Conservation (phyloP, 2,797 vertebrate genomes). For the Odontamblyopus lacepedii region DNA sequence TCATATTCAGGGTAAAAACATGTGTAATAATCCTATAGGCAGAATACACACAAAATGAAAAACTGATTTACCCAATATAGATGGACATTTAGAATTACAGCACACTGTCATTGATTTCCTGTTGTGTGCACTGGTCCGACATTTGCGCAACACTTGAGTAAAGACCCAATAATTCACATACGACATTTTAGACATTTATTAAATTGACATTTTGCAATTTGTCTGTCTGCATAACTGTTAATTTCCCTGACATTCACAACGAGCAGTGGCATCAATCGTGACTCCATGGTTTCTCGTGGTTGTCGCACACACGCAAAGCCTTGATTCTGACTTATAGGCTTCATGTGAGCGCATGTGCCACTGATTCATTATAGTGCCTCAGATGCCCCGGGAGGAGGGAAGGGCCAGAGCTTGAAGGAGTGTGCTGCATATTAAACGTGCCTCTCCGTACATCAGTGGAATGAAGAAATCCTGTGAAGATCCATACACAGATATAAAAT, state of each 20-base stretch:
- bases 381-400: conserved; percentile 53
- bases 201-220: conserved; percentile 22
- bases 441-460: conserved; percentile 59
- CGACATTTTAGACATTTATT: conserved; percentile 35
- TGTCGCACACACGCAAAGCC: conserved; percentile 44
- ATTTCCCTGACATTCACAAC: conserved; percentile 46
- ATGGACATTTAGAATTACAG: neutral
- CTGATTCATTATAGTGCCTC: conserved; percentile 69
- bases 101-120: conserved; percentile 27
- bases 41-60: neutral
- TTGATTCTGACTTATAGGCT: conserved; percentile 44
- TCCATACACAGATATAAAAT: conserved; percentile 46
- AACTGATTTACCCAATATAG: neutral
- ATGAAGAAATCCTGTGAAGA: conserved; percentile 55
- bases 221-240: conserved; percentile 23
- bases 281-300: conserved; percentile 39
- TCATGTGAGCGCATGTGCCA: conserved; percentile 52
- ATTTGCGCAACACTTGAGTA: conserved; percentile 18
- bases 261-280: neutral
- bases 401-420: conserved; percentile 62
- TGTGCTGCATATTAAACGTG: conserved; percentile 66
- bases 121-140: conserved; percentile 35
- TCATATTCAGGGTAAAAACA: no score
- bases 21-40: neutral
- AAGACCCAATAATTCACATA: conserved; percentile 9